phyloP scores from a whole-genome alignment of 2,888 invertebrate species.

The Lepetodrilus schrolli region DNA sequence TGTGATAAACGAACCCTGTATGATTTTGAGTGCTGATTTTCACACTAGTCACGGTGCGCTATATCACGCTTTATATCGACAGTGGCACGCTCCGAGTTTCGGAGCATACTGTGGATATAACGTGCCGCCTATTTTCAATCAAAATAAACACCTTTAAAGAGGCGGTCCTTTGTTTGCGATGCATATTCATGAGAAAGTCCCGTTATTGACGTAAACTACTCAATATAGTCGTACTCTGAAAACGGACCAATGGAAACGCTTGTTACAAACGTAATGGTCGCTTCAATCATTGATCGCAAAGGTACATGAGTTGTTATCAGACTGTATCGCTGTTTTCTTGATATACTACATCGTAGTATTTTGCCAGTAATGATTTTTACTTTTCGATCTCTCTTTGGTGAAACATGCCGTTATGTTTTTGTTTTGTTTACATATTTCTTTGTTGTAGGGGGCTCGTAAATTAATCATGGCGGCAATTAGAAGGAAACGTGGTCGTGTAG shows the following conservation, averaged over 20 bases:
- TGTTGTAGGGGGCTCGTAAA: conserved; percentile 35
- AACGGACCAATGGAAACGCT: neutral
- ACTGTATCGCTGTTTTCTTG: neutral
- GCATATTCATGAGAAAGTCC: conserved; percentile 17
- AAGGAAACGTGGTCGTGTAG: conserved; percentile 36
- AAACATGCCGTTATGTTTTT: no score
- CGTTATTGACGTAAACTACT: conserved; percentile 25
- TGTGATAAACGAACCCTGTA: neutral
- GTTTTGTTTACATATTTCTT: conserved; percentile 35
- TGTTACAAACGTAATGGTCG: neutral
- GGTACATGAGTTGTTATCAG: no score
- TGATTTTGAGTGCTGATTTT: no score
- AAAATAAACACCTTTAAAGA: conserved; percentile 17
- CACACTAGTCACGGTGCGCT: conserved; percentile 17
- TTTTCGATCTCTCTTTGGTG: no score
- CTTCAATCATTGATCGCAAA: neutral
- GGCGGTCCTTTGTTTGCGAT: neutral
- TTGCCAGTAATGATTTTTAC: no score
- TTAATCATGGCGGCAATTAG: conserved; percentile 58
- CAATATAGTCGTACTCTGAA: neutral
- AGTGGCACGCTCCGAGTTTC: conserved; percentile 6
- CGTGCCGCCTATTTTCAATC: conserved; percentile 26
- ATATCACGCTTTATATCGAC: no score
- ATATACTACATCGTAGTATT: neutral
- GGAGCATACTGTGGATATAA: neutral